Base-by-base conservation (phyloP, 2,113 vertebrate species). In the Bubo blakistoni region DNA sequence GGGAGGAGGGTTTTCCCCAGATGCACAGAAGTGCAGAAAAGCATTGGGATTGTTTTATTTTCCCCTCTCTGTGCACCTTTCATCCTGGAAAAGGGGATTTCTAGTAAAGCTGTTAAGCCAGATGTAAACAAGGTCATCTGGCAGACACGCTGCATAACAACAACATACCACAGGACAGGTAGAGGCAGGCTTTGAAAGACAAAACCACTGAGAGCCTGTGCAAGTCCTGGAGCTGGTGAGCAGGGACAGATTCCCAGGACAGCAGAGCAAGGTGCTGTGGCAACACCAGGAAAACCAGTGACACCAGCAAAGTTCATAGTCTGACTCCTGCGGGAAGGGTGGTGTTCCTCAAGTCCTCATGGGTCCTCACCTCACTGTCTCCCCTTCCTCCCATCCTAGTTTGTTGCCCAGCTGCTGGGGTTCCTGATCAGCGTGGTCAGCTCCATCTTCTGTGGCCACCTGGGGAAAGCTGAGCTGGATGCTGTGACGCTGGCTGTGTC, bases 381-480 rank as follows among this genome's bases (percentile, higher is more conserved):
- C 42, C 27, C 87, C 19, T 26, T 65, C 19, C 16, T 65, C 19
- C 16, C 77, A 40, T 90, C 72, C 40, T 42, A 99, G 99, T 98
- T 99, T 92, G 65, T 99, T 11, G 98, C 98, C 38, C 98, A 99
- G 91, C 84, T 99, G 97, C 98, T 99, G 98, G 97, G 97, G 82
- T 99, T 98, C 90, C 96, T 99, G 81, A 98, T 99, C 93, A 99
- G 98, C 0, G 98, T 99, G 92, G 98, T 99, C 87, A 98, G 99
- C 92, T 99, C 99, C 9, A 98, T 99, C 97, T 99, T 99, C 97
- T 99, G 99, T 18, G 99, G 99, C 49, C 99, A 98, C 91, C 96
- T 99, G 97, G 99, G 99, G 71, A 99, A 99, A 84, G 90, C 98
- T 0, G 99, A 99, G 85, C 96, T 99, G 94, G 99, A 99, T 2